phyloP scores from a whole-genome alignment of 2,797 vertebrate species.

The Enteromius treurensis region DNA sequence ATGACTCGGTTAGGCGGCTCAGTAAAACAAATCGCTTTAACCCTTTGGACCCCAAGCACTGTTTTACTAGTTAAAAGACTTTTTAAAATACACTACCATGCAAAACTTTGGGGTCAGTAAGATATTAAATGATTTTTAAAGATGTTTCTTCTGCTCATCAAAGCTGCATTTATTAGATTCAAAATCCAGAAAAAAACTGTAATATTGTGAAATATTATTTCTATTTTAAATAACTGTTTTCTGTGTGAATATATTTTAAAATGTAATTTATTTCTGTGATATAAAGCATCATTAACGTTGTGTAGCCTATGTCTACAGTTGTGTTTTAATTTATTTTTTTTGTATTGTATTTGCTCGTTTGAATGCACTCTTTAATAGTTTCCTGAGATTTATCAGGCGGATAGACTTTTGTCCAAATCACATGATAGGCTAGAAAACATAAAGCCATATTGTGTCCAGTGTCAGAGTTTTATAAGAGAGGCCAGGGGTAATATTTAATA shows the following conservation, averaged over 20 bases:
- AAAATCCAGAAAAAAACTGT: too few relatives aligned
- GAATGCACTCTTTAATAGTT: not conserved
- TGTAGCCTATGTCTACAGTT: not conserved
- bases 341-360: not conserved
- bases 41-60: not conserved
- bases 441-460: not conserved
- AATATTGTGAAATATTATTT: too few relatives aligned
- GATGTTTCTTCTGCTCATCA: too few relatives aligned
- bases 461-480: not conserved
- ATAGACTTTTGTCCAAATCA: constrained; percentile 8
- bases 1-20: not conserved
- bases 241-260: too few relatives aligned
- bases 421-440: not conserved
- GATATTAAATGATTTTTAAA: too few relatives aligned
- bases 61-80: not conserved
- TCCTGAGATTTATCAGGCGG: not conserved
- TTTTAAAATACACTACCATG: not conserved
- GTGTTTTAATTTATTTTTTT: too few relatives aligned
- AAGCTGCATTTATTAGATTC: too few relatives aligned
- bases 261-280: too few relatives aligned
- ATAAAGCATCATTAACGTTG: too few relatives aligned
- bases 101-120: too few relatives aligned
- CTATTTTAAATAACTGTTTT: too few relatives aligned
- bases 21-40: constrained; percentile 4
- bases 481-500: not conserved